Conservation (phyloP, 2,113 vertebrate species). For the Cacatua alba region DNA sequence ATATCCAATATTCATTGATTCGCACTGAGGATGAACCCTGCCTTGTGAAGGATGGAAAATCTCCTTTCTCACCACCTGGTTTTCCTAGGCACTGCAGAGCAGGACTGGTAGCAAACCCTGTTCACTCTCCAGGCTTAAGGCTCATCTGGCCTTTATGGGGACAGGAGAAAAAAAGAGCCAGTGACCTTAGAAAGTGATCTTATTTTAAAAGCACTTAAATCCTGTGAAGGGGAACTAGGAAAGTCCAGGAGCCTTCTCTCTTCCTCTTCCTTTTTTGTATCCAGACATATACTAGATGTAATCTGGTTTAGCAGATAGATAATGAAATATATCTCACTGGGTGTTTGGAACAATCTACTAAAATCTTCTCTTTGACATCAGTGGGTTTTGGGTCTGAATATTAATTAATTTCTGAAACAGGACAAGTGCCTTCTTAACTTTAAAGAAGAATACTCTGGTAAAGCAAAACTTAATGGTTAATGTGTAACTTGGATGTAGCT, state of each 20-base stretch:
- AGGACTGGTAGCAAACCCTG: not conserved
- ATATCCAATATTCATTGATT: not conserved
- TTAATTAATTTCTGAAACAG: not conserved
- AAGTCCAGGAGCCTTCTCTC: not conserved
- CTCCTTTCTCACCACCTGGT: not conserved
- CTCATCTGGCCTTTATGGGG: fast-evolving
- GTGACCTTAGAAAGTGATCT: not conserved
- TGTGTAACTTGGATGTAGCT: not conserved
- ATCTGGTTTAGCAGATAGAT: not conserved
- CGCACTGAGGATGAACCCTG: not conserved
- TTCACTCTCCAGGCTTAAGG: not conserved
- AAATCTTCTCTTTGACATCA: not conserved
- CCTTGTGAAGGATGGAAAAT: not conserved
- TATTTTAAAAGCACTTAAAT: not conserved
- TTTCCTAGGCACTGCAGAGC: not conserved
- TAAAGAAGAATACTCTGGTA: not conserved
- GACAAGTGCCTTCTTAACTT: not conserved
- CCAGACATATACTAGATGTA: not conserved
- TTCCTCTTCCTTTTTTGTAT: not conserved
- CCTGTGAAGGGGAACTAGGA: fast-evolving
- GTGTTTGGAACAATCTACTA: not conserved
- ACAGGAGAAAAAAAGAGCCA: not conserved
- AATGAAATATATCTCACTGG: not conserved
- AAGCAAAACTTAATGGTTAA: not conserved
- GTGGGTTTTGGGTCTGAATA: not conserved